Evolutionary conservation across 2,888 invertebrate genomes (phyloP).

Genomic region (Oxytorus armatus): DNA sequence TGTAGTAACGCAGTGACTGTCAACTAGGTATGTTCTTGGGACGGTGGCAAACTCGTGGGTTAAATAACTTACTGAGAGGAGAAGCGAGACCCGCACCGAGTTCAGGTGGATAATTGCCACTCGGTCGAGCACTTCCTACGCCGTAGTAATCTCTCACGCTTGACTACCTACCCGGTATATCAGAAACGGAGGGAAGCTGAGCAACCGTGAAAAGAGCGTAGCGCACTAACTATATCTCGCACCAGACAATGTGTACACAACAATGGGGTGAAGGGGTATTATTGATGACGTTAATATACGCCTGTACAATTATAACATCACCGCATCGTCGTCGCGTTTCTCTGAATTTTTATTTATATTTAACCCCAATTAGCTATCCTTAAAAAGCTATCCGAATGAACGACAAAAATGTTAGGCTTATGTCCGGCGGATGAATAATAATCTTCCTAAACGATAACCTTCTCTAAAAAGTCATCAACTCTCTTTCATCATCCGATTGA

Average conservation of each 20-base stretch:
- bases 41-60: conserved; percentile 45
- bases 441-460: background rate
- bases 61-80: conserved; percentile 58
- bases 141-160: conserved; percentile 47
- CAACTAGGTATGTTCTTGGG: conserved; percentile 46
- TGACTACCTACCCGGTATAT: conserved; percentile 41
- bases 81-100: conserved; percentile 41
- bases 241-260: conserved; percentile 30
- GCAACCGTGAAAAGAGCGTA: conserved; percentile 40
- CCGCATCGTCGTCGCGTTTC: background rate
- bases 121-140: conserved; percentile 61
- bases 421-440: background rate
- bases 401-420: background rate
- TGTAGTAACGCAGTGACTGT: conserved; percentile 26
- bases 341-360: background rate
- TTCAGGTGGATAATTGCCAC: conserved; percentile 63
- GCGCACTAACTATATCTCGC: conserved; percentile 15
- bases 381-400: background rate
- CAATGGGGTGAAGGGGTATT: background rate
- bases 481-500: too few species aligned
- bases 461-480: background rate
- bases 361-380: background rate
- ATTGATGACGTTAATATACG: conserved; percentile 1
- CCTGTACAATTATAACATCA: conserved; percentile 16
- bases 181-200: conserved; percentile 48